Evolutionary conservation across 2,113 vertebrate genomes (phyloP).

Genomic region (Leucopsar rothschildi): DNA sequence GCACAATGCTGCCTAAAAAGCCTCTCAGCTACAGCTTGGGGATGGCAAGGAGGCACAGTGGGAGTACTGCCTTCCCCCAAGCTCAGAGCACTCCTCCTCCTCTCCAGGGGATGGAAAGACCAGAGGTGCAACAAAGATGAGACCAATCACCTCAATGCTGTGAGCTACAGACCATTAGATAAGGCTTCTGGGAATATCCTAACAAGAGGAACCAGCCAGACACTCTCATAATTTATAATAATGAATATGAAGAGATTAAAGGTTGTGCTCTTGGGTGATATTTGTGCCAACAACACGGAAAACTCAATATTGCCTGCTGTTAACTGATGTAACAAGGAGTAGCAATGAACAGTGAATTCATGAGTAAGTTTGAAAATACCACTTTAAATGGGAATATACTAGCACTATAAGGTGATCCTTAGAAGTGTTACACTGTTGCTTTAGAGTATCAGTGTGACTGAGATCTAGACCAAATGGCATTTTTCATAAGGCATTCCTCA

Average conservation of each 20-base stretch:
- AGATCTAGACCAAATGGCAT: accelerated
- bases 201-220: not conserved
- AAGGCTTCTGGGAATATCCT: not conserved
- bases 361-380: accelerated
- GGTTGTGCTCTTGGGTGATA: accelerated
- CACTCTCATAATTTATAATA: accelerated
- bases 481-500: not conserved
- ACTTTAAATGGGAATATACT: accelerated
- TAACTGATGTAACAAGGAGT: not conserved
- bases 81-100: not conserved
- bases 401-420: accelerated
- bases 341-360: not conserved
- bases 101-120: not conserved
- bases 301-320: accelerated
- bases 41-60: accelerated
- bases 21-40: not conserved
- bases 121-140: not conserved
- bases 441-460: accelerated
- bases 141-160: accelerated
- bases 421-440: not conserved
- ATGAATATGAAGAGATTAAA: not conserved
- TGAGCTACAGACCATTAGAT: accelerated
- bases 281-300: accelerated
- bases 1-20: not conserved
- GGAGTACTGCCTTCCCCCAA: not conserved